Conservation (phyloP, 2,888 invertebrate species). For the Noctua fimbriata region DNA sequence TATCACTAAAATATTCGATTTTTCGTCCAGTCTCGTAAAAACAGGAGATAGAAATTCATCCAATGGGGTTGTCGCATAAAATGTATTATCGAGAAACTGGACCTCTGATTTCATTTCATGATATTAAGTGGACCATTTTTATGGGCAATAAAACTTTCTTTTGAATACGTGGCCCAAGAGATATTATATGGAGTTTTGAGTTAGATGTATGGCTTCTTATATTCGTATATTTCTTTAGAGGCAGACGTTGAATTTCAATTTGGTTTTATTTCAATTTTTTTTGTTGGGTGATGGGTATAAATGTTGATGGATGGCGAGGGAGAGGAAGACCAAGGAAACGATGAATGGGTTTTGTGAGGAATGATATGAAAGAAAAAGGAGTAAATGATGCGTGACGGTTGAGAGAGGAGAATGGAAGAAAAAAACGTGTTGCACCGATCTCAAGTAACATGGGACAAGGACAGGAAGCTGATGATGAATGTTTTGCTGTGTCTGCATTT, state of each 20-base stretch:
- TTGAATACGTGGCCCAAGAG: conserved; percentile 71
- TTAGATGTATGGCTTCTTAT: conserved; percentile 8
- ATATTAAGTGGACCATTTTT: conserved; percentile 83
- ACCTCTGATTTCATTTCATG: conserved; percentile 76
- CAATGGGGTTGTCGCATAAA: conserved; percentile 77
- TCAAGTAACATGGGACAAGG: no score
- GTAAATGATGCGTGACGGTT: no score
- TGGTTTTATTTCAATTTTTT: not conserved
- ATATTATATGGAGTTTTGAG: conserved; percentile 69
- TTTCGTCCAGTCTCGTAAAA: conserved; percentile 68
- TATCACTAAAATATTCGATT: conserved; percentile 33
- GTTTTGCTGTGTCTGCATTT: not conserved
- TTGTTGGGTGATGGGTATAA: no score
- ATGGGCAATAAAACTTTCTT: conserved; percentile 82
- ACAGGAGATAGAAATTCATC: conserved; percentile 77
- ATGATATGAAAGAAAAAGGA: no score
- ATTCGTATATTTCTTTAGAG: not conserved
- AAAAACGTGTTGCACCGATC: no score
- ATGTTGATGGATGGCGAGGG: no score
- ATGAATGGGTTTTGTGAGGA: no score
- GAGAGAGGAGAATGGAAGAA: no score
- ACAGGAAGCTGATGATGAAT: no score
- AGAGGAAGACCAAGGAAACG: no score
- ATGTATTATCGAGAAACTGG: conserved; percentile 79
- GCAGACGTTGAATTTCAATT: not conserved